Percentiles rank a stretch among this genome's conserved stretches.
These are phyloP conservation scores for Flexamia atlantica DNA, from an alignment of 2,888 invertebrate genomes.

Conservation along the genomic window DNA sequence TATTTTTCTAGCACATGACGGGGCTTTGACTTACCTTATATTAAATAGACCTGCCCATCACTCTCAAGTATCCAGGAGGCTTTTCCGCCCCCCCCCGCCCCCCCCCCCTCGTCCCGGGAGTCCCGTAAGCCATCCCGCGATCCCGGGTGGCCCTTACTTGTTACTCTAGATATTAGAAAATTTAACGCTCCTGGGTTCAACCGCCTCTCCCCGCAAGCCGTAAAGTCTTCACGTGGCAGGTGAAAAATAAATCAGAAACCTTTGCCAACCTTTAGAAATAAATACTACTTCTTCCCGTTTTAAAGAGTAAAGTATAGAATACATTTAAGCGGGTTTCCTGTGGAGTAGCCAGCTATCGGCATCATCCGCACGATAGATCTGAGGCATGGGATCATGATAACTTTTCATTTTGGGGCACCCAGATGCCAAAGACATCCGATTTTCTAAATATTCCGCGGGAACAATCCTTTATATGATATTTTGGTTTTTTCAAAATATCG, in stretches of 20 bases:
- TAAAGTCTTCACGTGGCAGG: not conserved
- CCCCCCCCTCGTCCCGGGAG: not conserved
- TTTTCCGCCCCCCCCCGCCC: not conserved
- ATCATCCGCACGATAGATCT: too few species aligned
- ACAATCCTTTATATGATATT: too few species aligned
- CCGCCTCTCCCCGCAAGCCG: not conserved
- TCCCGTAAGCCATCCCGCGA: constrained; percentile 10
- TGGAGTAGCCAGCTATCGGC: too few species aligned
- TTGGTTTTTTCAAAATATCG: too few species aligned
- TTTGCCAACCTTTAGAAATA: too few species aligned
- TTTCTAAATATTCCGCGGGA: too few species aligned
- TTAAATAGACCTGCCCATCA: not conserved
- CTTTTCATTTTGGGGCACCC: too few species aligned
- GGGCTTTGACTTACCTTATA: not conserved
- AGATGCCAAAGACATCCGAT: too few species aligned
- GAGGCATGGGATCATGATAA: too few species aligned
- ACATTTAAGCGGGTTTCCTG: too few species aligned
- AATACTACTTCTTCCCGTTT: too few species aligned
- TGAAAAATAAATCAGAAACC: not conserved
- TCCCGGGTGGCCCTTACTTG: constrained; percentile 6
- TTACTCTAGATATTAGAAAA: constrained; percentile 29
- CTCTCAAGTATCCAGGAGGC: not conserved
- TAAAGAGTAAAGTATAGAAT: too few species aligned
- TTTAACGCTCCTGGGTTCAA: constrained; percentile 27
- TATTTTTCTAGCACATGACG: not conserved